Percentiles rank a stretch among this genome's conserved stretches.
Conservation (phyloP, 2,888 invertebrate species). For the Dicyrtoma fusca region DNA sequence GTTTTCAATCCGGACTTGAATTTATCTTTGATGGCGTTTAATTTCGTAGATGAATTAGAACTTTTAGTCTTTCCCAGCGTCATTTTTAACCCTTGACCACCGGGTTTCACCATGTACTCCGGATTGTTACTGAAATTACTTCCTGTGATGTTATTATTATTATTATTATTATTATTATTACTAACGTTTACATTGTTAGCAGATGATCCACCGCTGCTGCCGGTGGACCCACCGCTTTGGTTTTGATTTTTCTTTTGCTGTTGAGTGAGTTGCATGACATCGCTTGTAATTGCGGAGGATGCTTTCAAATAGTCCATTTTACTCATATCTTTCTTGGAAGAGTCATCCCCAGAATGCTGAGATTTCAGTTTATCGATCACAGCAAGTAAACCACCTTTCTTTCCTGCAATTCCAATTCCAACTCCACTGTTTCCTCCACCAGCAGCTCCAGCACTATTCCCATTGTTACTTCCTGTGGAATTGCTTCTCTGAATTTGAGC, state of each 20-base stretch:
- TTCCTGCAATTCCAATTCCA: conserved; percentile 31
- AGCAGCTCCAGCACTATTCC: background rate
- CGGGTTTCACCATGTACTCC: conserved; percentile 54
- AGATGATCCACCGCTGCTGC: background rate
- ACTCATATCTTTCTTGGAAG: conserved; percentile 44
- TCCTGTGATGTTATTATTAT: background rate
- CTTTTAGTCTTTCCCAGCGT: conserved; percentile 81
- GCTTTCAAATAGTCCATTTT: conserved; percentile 51
- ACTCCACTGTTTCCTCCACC: conserved; percentile 11
- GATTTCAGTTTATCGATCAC: conserved; percentile 85
- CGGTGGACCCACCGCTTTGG: background rate
- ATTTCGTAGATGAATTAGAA: conserved; percentile 61
- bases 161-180: background rate
- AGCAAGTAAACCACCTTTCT: conserved; percentile 75
- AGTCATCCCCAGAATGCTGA: conserved; percentile 35
- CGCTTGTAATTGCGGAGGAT: conserved; percentile 49
- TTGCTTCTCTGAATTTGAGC: conserved; percentile 30
- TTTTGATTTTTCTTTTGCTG: conserved; percentile 27
- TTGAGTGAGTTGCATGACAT: conserved; percentile 45
- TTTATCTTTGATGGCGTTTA: conserved; percentile 62
- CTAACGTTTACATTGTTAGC: background rate
- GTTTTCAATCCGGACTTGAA: conserved; percentile 19
- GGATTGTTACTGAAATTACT: conserved; percentile 33
- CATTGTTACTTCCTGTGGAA: conserved; percentile 38
- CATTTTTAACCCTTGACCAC: conserved; percentile 68